These are phyloP conservation scores for Thaleichthys pacificus DNA, from an alignment of 2,797 vertebrate genomes.

Conservation along the genomic window DNA sequence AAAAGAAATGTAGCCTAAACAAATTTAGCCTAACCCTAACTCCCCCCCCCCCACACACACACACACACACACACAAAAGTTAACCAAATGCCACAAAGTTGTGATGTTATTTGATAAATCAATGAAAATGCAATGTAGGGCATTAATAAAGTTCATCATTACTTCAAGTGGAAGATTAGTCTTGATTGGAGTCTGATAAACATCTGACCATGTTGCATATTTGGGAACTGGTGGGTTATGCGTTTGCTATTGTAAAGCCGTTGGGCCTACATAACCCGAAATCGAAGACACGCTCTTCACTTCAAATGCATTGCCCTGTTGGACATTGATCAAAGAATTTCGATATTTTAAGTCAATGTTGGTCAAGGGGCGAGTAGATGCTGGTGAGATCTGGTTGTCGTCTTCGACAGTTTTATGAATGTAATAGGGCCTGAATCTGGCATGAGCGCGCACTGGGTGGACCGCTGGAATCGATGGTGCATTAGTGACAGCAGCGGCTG, in stretches of 20 bases:
- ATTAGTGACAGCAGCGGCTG: constrained; percentile 65
- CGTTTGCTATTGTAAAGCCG: constrained; percentile 64
- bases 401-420: constrained; percentile 72
- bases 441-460: constrained; percentile 68
- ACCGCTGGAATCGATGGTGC: constrained; percentile 76
- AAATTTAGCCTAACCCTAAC: too few species aligned
- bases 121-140: background rate
- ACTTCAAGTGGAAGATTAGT: constrained; percentile 1
- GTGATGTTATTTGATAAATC: too few species aligned
- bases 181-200: constrained; percentile 57
- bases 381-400: constrained; percentile 64
- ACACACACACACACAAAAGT: too few species aligned
- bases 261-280: constrained; percentile 69
- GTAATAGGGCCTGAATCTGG: constrained; percentile 80
- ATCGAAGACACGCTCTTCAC: constrained; percentile 75
- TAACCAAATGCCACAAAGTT: too few species aligned
- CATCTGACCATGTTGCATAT: constrained; percentile 82
- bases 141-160: background rate
- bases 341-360: constrained; percentile 14
- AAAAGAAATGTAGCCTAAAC: too few species aligned
- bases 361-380: constrained; percentile 37
- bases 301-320: constrained; percentile 75
- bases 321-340: constrained; percentile 60
- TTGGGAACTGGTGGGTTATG: constrained; percentile 75
- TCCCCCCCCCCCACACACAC: too few species aligned